phyloP scores from a whole-genome alignment of 2,113 vertebrate species.

The Notiomystis cincta region DNA sequence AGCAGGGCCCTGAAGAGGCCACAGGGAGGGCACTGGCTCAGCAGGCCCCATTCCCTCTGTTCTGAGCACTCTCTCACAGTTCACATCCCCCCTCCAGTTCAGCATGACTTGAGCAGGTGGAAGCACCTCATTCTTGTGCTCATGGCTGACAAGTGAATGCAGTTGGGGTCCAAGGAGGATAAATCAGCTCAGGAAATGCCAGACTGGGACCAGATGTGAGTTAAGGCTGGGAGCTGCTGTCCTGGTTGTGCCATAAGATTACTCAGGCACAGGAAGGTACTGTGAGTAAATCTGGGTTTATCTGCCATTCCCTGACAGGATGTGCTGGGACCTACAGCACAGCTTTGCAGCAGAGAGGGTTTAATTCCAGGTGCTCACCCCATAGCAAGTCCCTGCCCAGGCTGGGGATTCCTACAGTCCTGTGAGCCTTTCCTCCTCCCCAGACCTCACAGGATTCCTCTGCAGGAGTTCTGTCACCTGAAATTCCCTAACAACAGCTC shows the following conservation, averaged over 20 bases:
- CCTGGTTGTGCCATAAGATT: neutral
- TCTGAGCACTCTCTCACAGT: neutral
- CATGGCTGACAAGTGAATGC: neutral
- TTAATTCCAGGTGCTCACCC: neutral
- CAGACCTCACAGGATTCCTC: neutral
- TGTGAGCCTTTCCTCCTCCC: neutral
- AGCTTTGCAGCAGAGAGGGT: fast-evolving
- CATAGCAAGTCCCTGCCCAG: neutral
- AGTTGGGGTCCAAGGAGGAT: neutral
- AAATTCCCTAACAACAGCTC: neutral
- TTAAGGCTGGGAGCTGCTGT: neutral
- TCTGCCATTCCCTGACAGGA: neutral
- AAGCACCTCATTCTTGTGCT: neutral
- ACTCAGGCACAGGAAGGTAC: neutral
- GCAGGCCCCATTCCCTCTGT: neutral
- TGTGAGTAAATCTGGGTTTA: neutral
- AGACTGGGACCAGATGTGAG: fast-evolving
- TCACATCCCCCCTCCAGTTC: neutral
- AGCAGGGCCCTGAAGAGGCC: neutral
- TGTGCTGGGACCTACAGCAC: neutral
- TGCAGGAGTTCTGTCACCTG: neutral
- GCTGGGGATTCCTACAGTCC: neutral
- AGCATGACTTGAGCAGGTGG: fast-evolving
- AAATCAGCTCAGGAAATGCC: neutral
- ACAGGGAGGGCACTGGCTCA: neutral